Base-by-base conservation (phyloP, 1,140 invertebrate genomes). In the Diabrotica virgifera region DNA sequence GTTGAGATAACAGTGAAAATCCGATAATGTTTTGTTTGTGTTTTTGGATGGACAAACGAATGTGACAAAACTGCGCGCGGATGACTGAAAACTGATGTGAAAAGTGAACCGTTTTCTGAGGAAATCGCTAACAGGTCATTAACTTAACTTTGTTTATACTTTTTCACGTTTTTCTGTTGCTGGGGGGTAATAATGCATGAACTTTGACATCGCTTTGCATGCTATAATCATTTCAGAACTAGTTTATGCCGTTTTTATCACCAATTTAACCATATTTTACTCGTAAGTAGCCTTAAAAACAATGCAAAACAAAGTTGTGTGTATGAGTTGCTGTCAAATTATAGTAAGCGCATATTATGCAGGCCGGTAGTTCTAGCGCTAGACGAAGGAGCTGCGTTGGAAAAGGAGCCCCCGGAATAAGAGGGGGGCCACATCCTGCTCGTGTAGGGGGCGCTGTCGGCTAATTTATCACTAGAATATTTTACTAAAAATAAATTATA, bases 81-180 rank as follows among this genome's bases (percentile, higher is more conserved):
- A 66, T 61, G 40, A 51, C 56, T 36, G 35, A 58, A 54, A 64
- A 46, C 63, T 56, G 46, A 55, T 58, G 66, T 70, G 64, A 68
- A 72, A 69, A 65, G 66, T 69, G 58, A 64, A 55, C 67, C 59
- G 63, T 66, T 63, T 46, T 59, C 70, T 63, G 63, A 66, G 74
- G 74, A 77, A 74, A 77, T 77, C 68, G 67, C 74, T 72, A 77
- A 74, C 75, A 76, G 75, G 74, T 77, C 75, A 77, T 73, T 76
- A 73, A 68, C 71, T 73, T 76, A 73, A 68, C 71, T 73, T 73
- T 76, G 70, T 76, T 74, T 76, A 73, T 70, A 53, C 58, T 66
- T 62, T 70, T 64, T 63, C 65, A 63, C 59, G 50, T 67, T 68
- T 69, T 66, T 59, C 60, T 59, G 40, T 62, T 62, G 52, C 54